Conservation (phyloP, 2,797 vertebrate species). For the Chelon labrosus region DNA sequence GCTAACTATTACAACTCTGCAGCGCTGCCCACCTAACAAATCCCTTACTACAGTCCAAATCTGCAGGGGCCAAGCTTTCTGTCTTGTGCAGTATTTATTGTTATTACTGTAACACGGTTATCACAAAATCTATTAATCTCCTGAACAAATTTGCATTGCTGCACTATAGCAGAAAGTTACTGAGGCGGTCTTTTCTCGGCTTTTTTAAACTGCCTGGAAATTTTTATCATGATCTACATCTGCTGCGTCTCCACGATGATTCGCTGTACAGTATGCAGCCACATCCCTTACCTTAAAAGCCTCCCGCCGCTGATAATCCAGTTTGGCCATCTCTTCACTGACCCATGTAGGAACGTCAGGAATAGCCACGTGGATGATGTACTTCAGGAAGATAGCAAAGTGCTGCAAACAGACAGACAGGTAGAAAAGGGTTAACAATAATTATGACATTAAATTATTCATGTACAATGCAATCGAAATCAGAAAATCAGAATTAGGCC, state of each 20-base stretch:
- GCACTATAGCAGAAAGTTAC: slow-evolving; percentile 14
- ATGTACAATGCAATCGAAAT: background rate
- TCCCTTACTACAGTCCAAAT: slow-evolving; percentile 17
- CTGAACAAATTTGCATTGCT: slow-evolving; percentile 28
- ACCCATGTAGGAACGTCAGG: slow-evolving; percentile 97
- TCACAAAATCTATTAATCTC: slow-evolving; percentile 2
- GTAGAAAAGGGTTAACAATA: background rate
- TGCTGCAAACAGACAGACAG: slow-evolving; percentile 83
- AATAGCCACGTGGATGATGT: slow-evolving; percentile 95
- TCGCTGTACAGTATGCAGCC: background rate
- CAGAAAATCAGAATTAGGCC: background rate
- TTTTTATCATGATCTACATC: background rate
- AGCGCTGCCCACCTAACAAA: slow-evolving; percentile 34
- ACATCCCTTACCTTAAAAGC: slow-evolving; percentile 92
- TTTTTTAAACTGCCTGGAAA: background rate
- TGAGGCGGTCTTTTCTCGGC: background rate
- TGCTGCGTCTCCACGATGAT: background rate
- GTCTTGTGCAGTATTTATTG: background rate
- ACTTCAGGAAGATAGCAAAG: slow-evolving; percentile 95
- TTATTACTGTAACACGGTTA: background rate
- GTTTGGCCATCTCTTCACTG: slow-evolving; percentile 95
- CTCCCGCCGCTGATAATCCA: slow-evolving; percentile 95
- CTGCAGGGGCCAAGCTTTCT: slow-evolving; percentile 13
- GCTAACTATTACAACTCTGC: slow-evolving; percentile 47
- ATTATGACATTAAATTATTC: background rate